phyloP scores from a whole-genome alignment of 2,888 invertebrate species.

The Alcis repandata region DNA sequence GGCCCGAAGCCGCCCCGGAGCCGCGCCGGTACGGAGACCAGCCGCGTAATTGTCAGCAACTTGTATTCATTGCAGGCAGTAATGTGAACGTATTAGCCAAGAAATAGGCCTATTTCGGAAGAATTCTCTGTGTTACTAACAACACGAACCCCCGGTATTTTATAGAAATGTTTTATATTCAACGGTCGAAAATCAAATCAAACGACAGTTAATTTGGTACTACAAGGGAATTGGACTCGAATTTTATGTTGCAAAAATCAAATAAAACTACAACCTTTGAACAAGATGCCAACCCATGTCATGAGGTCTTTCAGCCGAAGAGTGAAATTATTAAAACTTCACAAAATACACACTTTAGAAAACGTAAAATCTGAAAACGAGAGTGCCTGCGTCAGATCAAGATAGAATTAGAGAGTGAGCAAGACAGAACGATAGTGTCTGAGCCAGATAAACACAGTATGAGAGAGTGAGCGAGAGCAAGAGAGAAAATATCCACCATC shows the following conservation, averaged over 20 bases:
- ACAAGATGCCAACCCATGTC: neutral
- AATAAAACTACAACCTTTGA: neutral
- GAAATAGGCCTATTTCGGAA: slow-evolving; percentile 17
- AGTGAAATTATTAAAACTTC: no score
- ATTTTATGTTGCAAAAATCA: neutral
- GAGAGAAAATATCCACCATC: neutral
- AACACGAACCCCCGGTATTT: neutral
- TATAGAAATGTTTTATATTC: neutral
- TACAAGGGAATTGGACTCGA: neutral
- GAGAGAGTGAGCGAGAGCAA: neutral
- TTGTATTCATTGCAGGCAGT: slow-evolving; percentile 28
- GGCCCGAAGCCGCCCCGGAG: neutral
- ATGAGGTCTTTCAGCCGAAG: no score
- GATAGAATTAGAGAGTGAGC: no score
- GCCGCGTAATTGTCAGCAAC: slow-evolving; percentile 26
- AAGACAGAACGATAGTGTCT: neutral
- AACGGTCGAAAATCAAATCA: neutral
- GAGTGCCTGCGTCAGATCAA: no score
- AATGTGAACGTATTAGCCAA: slow-evolving; percentile 24
- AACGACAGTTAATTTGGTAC: neutral
- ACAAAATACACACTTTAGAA: neutral
- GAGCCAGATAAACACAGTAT: neutral
- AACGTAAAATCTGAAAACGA: neutral
- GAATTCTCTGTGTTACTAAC: slow-evolving; percentile 6
- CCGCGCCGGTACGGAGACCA: neutral